Base-by-base conservation (phyloP, 2,888 invertebrate species). In the Brenthis ino region DNA sequence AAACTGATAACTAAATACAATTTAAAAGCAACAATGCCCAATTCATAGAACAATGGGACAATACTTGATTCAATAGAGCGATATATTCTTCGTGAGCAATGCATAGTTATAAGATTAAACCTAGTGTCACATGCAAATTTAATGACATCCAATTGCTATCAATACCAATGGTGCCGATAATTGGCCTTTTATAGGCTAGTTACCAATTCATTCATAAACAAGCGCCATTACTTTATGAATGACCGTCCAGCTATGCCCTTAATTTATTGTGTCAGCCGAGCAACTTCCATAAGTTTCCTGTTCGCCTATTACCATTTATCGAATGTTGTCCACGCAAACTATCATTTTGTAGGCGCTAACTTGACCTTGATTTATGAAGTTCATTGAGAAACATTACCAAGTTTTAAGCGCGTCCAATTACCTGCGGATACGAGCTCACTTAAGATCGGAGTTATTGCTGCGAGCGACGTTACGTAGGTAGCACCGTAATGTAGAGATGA, bases 161-260 rank as follows among this genome's bases (percentile, higher is more conserved):
- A 82, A 83, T 80, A 77, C 84, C 84, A 83, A 84, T 84, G 83
- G 85, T 85, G 87, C 81, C 85, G 81, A 84, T 88, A 90, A 89
- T 91, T 88, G 86, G 82, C 84, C 83, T 83, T 81, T 85, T 83
- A 81, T 80, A 80, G 77, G 76, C 79, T 77, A 75, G 79, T 76
- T 82, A 82, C 80, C 80, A 84, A 84, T 89, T 87, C 92, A 93
- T 93, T 93, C 92, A 93, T 90, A 91, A 92, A 87, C 85, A 85
- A 86, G 83, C 83, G 77, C 84, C 83, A 86, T 83, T 83, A 80
- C 82, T 83, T 90, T 88, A 88, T 92, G 91, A 91, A 92, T 92
- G 91, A 84, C 84, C 79, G 82, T 81, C 81, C 80, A 77, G 78
- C 77, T 81, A 80, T 84, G 85, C 81, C 81, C 84, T 88, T 89